Conservation (phyloP, 2,888 invertebrate species). For the Nymphalis polychloros region DNA sequence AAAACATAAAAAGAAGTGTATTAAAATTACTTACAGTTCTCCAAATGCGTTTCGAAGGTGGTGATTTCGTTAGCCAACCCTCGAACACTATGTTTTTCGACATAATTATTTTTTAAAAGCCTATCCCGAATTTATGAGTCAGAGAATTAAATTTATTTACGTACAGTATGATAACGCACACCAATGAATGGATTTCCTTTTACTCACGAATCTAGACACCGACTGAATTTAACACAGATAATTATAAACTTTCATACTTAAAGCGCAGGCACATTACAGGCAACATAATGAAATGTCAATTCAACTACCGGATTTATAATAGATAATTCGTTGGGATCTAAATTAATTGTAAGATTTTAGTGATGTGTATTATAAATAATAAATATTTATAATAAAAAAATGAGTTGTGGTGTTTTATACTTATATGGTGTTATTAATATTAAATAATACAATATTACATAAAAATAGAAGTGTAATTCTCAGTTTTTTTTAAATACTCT, state of each 20-base stretch:
- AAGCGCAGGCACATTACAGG: slow-evolving; percentile 3
- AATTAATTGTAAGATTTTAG: neutral
- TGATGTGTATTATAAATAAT: neutral
- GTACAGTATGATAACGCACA: slow-evolving; percentile 42
- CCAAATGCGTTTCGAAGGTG: slow-evolving; percentile 95
- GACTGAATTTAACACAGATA: slow-evolving; percentile 28
- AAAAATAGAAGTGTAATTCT: too few species aligned
- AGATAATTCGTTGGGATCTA: neutral
- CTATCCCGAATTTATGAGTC: slow-evolving; percentile 51
- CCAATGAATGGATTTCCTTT: slow-evolving; percentile 37
- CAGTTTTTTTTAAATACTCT: too few species aligned
- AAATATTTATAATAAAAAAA: neutral
- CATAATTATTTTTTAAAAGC: slow-evolving; percentile 51
- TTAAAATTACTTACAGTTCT: slow-evolving; percentile 89
- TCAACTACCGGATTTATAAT: neutral
- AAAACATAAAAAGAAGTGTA: slow-evolving; percentile 35
- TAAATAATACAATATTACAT: too few species aligned
- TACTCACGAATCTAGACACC: slow-evolving; percentile 22
- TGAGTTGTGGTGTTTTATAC: too few species aligned
- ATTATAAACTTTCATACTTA: slow-evolving; percentile 15
- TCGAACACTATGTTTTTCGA: slow-evolving; percentile 89
- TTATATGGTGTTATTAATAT: too few species aligned
- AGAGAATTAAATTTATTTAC: slow-evolving; percentile 50
- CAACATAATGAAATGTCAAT: slow-evolving; percentile 7
- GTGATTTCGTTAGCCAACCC: slow-evolving; percentile 98